Evolutionary conservation across 53 echinoderm and acorn worm species (phyloP).

Genomic region (Hippasteria phrygiana): DNA sequence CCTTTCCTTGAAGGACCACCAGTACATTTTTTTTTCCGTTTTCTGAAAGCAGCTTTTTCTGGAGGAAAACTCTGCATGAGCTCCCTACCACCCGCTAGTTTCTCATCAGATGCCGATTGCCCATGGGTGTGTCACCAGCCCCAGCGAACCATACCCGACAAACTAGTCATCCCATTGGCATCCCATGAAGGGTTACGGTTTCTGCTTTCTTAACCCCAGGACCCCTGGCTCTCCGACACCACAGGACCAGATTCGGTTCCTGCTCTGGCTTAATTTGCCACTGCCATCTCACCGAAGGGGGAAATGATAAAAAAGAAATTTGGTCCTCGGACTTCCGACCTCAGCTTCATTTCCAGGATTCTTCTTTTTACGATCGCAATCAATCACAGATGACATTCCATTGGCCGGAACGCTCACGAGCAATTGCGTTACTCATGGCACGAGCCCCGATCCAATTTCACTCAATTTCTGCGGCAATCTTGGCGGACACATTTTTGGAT

Average conservation of each 20-base stretch:
- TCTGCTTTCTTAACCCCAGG: conserved; percentile 44
- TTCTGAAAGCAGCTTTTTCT: neutral
- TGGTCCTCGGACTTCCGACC: neutral
- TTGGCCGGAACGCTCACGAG: neutral
- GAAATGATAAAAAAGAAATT: neutral
- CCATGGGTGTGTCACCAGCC: conserved; percentile 1
- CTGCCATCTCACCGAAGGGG: neutral
- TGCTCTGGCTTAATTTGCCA: neutral
- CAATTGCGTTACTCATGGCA: neutral
- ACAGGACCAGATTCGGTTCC: conserved; percentile 28
- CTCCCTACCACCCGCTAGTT: neutral
- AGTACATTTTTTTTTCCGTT: no score
- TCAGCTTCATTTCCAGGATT: neutral
- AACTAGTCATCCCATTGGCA: conserved; percentile 15
- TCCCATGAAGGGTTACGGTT: neutral
- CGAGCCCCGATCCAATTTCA: neutral
- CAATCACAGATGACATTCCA: conserved; percentile 14
- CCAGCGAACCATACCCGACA: neutral
- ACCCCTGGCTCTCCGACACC: conserved; percentile 34
- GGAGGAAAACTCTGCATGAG: neutral
- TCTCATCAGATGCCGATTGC: neutral
- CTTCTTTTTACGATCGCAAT: neutral
- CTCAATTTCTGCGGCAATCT: neutral
- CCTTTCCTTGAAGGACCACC: neutral
- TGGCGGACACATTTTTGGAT: neutral